Evolutionary conservation across 2,797 vertebrate species (phyloP), one percentile per base, ranked within the genome.

Genomic region (Pseudochirops corinnae): DNA sequence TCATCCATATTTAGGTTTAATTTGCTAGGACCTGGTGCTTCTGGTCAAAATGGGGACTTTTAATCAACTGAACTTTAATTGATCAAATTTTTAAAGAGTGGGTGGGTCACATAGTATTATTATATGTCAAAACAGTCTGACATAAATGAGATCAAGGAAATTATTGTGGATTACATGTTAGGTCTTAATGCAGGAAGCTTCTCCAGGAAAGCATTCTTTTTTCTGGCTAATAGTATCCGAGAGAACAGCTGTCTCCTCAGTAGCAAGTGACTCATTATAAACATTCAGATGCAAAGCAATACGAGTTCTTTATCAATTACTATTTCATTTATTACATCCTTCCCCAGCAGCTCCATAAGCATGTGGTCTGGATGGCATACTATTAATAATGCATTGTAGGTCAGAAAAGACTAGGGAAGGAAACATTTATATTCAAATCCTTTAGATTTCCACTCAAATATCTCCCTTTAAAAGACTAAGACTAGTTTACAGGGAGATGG

Each of bases 311-410:
- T 95, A 92, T 95, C 87, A 94, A 93, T 97, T 98, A 96, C 96
- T 96, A 97, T 92, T 93, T 97, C 60, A 98, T 98, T 97, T 95
- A 97, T 98, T 96, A 98, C 7, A 95, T 96, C 93, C 92, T 98
- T 97, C 0, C 0, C 94, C 56, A 93, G 92, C 57, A 1, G 0
- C 93, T 6, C 5, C 74, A 46, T 93, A 97, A 96, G 95, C 97
- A 98, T 95, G 91, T 96, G 97, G 91, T 93, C 93, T 96, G 96
- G 96, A 97, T 92, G 96, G 93, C 46, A 97, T 97, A 92, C 96
- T 94, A 97, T 98, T 97, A 98, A 98, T 98, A 98, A 98, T 95
- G 94, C 94, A 97, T 33, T 95, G 91, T 94, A 95, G 90, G 93
- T 91, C 96, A 97, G 58, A 97, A 52, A 60, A 97, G 90, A 60